Evolutionary conservation across 1,140 invertebrate genomes (phyloP), one percentile per base, ranked within the genome.

Genomic region (Idris sp.): DNA sequence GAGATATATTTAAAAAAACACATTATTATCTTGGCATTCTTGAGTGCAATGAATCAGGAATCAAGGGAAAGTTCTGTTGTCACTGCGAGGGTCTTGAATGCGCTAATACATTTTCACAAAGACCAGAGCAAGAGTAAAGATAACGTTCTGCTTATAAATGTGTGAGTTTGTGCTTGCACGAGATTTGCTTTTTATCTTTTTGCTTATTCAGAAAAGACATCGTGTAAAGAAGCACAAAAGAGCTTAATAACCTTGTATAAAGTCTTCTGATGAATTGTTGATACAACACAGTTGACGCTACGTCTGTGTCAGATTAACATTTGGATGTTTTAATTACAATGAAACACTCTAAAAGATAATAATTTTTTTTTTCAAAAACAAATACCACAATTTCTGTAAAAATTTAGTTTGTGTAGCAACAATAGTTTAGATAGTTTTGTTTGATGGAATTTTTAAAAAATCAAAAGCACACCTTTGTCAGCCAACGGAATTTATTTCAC

Each of bases 11-110:
- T n/a, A n/a, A n/a, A n/a, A n/a, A 30, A 35, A 56, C 48, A 58
- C 58, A 72, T 71, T 65, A 67, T 67, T 67, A 67, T 76, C 54
- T 61, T 31, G 43, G 41, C 28, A 22, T 61, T 62, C 38, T 62
- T 49, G 56, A 48, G 41, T 35, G 54, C 46, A 48, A 72, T 76
- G 61, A 71, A 76, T 76, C 74, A 72, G 25, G 59, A 65, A 76
- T 71, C 65, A 76, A 65, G 59, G 26, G 35, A 15, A 14, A 19
- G 25, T 30, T 69, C 54, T 48, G 51, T 49, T 59, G 46, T 69
- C 65, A 67, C 54, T 67, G 31, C 36, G 26, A 11, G 38, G 36
- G 2, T 56, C 59, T 18, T 71, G 58, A 75, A 75, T 65, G 16
- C 40, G 53, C 19, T 59, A 48, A 65, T 75, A 30, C 51, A 54